phyloP scores from a whole-genome alignment of 2,888 invertebrate genomes.

The Girardia tigrina region DNA sequence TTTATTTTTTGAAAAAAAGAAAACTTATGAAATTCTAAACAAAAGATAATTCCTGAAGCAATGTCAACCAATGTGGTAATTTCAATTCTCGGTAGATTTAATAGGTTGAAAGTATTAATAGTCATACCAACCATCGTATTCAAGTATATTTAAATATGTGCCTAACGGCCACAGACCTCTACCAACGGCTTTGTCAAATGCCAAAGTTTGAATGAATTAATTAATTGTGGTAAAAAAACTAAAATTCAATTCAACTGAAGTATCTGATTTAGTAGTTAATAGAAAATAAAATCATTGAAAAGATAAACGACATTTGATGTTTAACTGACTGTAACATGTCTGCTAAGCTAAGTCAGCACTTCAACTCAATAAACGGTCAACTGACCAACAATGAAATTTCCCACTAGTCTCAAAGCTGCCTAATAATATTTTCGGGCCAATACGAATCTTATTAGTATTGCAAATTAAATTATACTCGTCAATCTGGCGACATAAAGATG shows the following conservation, averaged over 20 bases:
- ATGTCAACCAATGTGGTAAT: background rate
- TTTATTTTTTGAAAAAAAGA: background rate
- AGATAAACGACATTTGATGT: background rate
- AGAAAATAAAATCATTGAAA: slow-evolving; percentile 3
- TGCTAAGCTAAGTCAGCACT: background rate
- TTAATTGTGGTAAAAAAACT: background rate
- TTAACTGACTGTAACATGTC: slow-evolving; percentile 23
- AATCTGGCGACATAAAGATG: slow-evolving; percentile 18
- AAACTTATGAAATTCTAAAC: background rate
- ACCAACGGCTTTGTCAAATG: background rate
- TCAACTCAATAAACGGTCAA: slow-evolving; percentile 23
- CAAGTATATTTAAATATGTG: slow-evolving; percentile 6
- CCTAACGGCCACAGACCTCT: slow-evolving; percentile 4
- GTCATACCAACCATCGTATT: background rate
- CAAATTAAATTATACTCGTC: slow-evolving; percentile 20
- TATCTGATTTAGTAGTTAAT: background rate
- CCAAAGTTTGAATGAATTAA: slow-evolving; percentile 16
- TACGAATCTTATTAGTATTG: slow-evolving; percentile 23
- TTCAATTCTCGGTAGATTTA: background rate
- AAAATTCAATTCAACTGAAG: background rate
- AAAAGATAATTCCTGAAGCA: slow-evolving; percentile 20
- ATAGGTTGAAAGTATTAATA: background rate
- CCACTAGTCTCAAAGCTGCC: slow-evolving; percentile 20
- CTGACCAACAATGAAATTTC: slow-evolving; percentile 17
- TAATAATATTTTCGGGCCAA: slow-evolving; percentile 15